phyloP scores from a whole-genome alignment of 2,113 vertebrate genomes.

The Pachypanchax playfairii region DNA sequence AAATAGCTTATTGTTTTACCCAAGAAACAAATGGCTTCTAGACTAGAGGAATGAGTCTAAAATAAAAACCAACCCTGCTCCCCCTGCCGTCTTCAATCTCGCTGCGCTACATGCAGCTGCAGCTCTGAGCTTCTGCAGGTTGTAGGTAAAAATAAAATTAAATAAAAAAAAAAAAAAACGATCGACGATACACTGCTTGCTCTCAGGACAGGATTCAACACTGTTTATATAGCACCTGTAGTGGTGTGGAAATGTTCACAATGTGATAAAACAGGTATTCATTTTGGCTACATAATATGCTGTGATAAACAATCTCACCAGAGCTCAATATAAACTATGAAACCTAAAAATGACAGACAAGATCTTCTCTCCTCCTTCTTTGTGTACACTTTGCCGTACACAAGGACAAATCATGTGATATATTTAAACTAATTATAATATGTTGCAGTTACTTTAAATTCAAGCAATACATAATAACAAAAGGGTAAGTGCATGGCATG shows the following conservation, averaged over 20 bases:
- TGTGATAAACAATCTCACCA: conserved; percentile 56
- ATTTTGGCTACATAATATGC: conserved; percentile 80
- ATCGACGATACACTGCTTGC: conserved; percentile 53
- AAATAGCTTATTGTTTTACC: conserved; percentile 84
- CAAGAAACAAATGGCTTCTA: conserved; percentile 79
- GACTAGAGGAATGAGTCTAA: conserved; percentile 70
- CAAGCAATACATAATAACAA: conserved; percentile 50
- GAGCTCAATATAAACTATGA: conserved; percentile 45
- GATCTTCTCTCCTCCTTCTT: conserved; percentile 26
- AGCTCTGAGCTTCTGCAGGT: conserved; percentile 57
- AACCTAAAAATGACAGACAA: conserved; percentile 33
- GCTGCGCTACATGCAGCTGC: conserved; percentile 63
- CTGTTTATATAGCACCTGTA: conserved; percentile 83
- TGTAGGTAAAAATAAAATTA: conserved; percentile 31
- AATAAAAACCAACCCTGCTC: conserved; percentile 27
- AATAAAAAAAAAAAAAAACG: conserved; percentile 28
- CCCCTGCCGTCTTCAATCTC: conserved; percentile 35
- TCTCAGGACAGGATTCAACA: conserved; percentile 77
- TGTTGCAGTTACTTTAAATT: conserved; percentile 52
- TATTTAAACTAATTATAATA: conserved; percentile 64
- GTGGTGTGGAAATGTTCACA: conserved; percentile 79
- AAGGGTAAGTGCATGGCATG: conserved; percentile 54
- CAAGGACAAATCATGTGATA: conserved; percentile 55
- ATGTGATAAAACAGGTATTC: conserved; percentile 70
- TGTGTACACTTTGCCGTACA: conserved; percentile 72